phyloP scores from a whole-genome alignment of 2,113 vertebrate genomes.

The Zapus hudsonius region DNA sequence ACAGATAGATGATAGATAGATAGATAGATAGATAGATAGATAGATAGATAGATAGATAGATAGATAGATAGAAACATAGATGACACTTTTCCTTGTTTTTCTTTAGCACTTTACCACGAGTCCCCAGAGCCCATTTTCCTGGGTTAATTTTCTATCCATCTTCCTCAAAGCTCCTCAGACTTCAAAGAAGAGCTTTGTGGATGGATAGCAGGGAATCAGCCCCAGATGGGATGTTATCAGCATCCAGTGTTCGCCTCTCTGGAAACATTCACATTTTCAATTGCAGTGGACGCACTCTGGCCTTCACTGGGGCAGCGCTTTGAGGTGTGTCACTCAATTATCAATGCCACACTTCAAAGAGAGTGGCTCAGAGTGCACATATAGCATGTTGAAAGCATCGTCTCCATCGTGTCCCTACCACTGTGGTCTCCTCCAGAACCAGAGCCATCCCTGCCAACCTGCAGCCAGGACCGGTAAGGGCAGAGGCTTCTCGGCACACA shows the following conservation, averaged over 20 bases:
- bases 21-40: no score
- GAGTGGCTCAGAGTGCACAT: background rate
- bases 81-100: slow-evolving; percentile 18
- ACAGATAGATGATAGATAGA: background rate
- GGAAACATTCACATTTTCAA: slow-evolving; percentile 21
- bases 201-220: background rate
- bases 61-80: no score
- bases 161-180: slow-evolving; percentile 32
- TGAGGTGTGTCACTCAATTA: slow-evolving; percentile 36
- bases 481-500: background rate
- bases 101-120: background rate
- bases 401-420: no score
- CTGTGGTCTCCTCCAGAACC: slow-evolving; percentile 17
- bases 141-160: background rate
- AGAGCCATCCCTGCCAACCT: background rate
- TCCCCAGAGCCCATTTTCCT: background rate
- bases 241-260: background rate
- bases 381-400: slow-evolving; percentile 46
- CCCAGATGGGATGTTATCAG: slow-evolving; percentile 29
- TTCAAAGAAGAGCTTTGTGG: slow-evolving; percentile 54
- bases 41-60: no score
- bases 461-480: background rate
- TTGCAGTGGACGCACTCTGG: background rate
- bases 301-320: background rate
- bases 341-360: slow-evolving; percentile 67